Evolutionary conservation across 64 coral and sea anemone species (phyloP), one percentile per base, ranked within the genome.

Genomic region (Stichodactyla helianthus): DNA sequence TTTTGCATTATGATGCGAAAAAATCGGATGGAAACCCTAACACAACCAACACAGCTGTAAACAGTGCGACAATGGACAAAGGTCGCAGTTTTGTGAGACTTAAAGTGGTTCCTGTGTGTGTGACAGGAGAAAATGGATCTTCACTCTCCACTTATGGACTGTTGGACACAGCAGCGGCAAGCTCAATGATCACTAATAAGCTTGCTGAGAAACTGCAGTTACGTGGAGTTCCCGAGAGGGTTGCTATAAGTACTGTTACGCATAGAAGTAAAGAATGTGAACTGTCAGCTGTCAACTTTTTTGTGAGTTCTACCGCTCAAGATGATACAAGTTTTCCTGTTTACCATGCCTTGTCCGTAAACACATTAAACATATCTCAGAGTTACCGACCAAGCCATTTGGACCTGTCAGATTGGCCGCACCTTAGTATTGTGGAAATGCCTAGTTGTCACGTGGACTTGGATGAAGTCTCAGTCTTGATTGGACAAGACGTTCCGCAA

Each of bases 401-500:
- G 55, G 83, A 85, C 35, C n/a, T 85, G n/a, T 63, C 55, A 31
- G 83, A 85, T 63, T 85, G 83, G 83, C 35, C 83, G 20, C 55
- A 85, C 83, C 55, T 85, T 27, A 28, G 10, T 67, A 70, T 50
- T 86, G 11, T 86, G 84, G 57, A 86, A 18, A 28, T 86, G 67
- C 84, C 59, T 50, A 68, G 28, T 70, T 31, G 55, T 15, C 58
- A 50, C 62, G 83, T 85, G 20, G 83, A 87, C 71, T 17, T 87
- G 10, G 71, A 52, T 87, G 50, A 87, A 87, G 85, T 87, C 15
- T 87, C 85, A n/a, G 85, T 87, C 51, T 71, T 77, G 28, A 87
- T 87, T 79, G 86, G 71, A 23, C 86, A 87, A 78, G 86, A 87
- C 77, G 86, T 87, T 52, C 70, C 86, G 77, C 68, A 87, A 79